Evolutionary conservation across 2,797 vertebrate species (phyloP).

Genomic region (Ciconia nigra): DNA sequence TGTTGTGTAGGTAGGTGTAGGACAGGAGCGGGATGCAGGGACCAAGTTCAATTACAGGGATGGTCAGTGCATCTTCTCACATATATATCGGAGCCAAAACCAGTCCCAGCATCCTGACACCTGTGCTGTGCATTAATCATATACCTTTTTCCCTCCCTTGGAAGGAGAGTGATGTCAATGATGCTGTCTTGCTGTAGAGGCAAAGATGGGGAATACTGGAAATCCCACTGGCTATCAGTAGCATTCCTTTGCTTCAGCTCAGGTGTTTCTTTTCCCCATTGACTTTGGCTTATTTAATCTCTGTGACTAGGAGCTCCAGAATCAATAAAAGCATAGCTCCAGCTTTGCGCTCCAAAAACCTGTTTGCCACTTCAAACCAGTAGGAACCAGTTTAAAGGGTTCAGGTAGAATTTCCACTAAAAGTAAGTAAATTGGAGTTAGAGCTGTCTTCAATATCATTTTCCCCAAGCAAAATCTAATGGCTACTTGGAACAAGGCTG

Average conservation of each 20-base stretch:
- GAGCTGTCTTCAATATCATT: not conserved
- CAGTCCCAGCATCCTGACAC: not conserved
- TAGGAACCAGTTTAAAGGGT: not conserved
- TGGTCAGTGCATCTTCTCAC: not conserved
- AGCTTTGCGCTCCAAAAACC: not conserved
- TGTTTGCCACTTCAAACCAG: not conserved
- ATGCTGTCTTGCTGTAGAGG: not conserved
- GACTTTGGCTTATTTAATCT: not conserved
- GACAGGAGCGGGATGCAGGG: not conserved
- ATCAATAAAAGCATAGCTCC: not conserved
- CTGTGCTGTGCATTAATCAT: not conserved
- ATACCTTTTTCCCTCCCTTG: not conserved
- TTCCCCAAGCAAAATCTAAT: slow-evolving; percentile 6
- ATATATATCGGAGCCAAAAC: not conserved
- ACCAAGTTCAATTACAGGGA: not conserved
- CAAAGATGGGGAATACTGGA: not conserved
- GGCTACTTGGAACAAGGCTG: not conserved
- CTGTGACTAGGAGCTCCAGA: not conserved
- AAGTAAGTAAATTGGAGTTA: not conserved
- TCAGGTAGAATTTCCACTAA: not conserved
- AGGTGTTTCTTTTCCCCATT: not conserved
- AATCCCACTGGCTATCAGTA: not conserved
- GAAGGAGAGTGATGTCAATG: not conserved
- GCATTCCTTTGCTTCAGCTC: not conserved
- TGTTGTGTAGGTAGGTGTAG: not conserved